A percentile compares a stretch with the other conserved stretches of the same genome.
Conservation (phyloP, 1,140 invertebrate genomes). For the Limonius californicus region DNA sequence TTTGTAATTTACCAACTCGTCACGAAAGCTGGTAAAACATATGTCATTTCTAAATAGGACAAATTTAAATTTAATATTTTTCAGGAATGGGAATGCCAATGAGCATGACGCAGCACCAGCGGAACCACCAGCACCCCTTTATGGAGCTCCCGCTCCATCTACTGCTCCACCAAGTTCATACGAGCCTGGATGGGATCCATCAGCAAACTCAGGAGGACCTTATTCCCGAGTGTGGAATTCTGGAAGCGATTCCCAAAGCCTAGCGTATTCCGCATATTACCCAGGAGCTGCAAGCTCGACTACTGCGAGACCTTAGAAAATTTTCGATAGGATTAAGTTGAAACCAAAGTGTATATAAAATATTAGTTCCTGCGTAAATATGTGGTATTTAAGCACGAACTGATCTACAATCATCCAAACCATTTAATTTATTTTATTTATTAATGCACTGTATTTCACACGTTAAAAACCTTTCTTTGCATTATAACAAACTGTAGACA, state of each 20-base stretch:
- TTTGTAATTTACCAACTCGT: constrained; percentile 74
- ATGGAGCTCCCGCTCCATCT: constrained; percentile 58
- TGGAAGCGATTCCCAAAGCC: constrained; percentile 54
- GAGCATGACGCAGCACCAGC: constrained; percentile 47
- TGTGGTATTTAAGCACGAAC: background rate
- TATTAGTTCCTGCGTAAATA: background rate
- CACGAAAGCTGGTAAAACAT: constrained; percentile 55
- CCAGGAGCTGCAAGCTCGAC: constrained; percentile 49
- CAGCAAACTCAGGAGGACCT: constrained; percentile 57
- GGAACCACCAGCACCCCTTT: constrained; percentile 54
- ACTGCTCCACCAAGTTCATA: constrained; percentile 63
- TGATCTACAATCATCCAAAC: no score
- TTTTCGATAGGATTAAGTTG: no score
- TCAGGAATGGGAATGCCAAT: constrained; percentile 71
- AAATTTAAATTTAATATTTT: constrained; percentile 21
- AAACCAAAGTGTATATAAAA: no score
- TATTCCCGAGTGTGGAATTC: constrained; percentile 72
- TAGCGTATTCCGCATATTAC: constrained; percentile 77
- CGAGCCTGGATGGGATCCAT: constrained; percentile 66
- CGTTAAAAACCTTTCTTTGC: no score
- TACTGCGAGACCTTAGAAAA: constrained; percentile 19
- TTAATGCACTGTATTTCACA: no score
- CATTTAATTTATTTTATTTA: no score
- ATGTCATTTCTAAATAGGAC: background rate
- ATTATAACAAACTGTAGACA: no score